Base-by-base conservation (phyloP, 2,113 vertebrate species). In the Scomber colias region DNA sequence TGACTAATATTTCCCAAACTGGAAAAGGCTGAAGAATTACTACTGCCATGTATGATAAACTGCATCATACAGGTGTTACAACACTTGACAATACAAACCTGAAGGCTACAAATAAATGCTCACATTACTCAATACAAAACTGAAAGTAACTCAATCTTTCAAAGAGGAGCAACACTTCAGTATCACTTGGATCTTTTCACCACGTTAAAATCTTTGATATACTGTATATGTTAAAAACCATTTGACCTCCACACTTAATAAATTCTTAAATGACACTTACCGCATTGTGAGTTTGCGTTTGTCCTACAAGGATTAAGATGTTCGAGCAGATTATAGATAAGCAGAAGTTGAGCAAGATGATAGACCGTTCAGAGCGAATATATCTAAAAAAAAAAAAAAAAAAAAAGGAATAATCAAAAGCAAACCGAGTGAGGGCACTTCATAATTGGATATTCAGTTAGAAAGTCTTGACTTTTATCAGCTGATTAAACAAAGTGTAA, bases 281-380 rank as follows among this genome's bases (percentile, higher is more conserved):
- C 97, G 94, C 97, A 92, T 99, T 99, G 84, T 98, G 98, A 6
- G 97, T 98, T 95, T 99, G 98, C 59, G 98, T 99, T 93, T 99
- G 98, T 93, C 98, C 98, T 82, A 99, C 96, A 63, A 99, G 91
- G 84, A 99, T 99, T 90, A 99, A 95, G 83, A 99, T 98, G 88
- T 99, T 99, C 57, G 98, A 99, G 90, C 97, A 99, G 94, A 99
- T 96, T 92, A 99, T 99, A 27, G 98, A 99, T 60, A 99, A 91
- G 95, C 98, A 99, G 96, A 99, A 99, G 95, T 99, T 99, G 91
- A 99, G 99, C 81, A 99, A 92, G 91, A 99, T 99, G 92, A 99
- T 99, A 69, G 98, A 99, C 77, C 98, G 94, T 88, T 99, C 98
- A 76, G 98, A 99, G 83, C 97, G 96, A 86, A 99, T 99, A 84